Evolutionary conservation across 2,113 vertebrate genomes (phyloP).

Genomic region (Cercopithecus mona): DNA sequence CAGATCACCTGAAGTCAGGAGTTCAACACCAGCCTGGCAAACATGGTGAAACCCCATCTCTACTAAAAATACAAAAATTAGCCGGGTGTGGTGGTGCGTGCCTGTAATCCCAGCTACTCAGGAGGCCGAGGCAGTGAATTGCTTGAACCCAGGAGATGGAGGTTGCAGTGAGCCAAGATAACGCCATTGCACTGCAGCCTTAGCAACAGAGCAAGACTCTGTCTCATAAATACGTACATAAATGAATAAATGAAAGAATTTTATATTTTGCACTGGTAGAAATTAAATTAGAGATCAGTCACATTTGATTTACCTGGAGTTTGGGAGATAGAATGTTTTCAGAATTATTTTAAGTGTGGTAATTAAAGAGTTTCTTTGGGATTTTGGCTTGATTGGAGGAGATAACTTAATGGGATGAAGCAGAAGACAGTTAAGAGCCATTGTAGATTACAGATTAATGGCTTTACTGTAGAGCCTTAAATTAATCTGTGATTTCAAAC

Average conservation of each 20-base stretch:
- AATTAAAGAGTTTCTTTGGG: not conserved
- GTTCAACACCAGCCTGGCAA: no score
- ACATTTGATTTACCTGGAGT: not conserved
- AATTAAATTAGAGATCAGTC: not conserved
- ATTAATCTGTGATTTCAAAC: not conserved
- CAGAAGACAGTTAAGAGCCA: not conserved
- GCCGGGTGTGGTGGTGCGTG: no score
- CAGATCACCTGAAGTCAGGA: no score
- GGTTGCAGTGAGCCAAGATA: no score
- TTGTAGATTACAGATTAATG: slow-evolving; percentile 10
- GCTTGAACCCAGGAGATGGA: no score
- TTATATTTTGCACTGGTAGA: not conserved
- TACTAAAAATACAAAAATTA: no score
- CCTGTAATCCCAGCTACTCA: no score
- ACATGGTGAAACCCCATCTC: no score
- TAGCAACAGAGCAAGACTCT: no score
- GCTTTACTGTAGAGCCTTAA: slow-evolving; percentile 1
- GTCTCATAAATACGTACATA: no score
- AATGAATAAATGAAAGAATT: not conserved
- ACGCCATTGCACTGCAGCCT: no score
- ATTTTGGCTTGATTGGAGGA: slow-evolving; percentile 12
- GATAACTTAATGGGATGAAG: not conserved
- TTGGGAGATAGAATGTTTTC: not conserved
- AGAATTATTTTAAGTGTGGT: not conserved
- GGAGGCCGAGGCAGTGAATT: no score